These are phyloP conservation scores for Bubo bubo DNA, from an alignment of 2,113 vertebrate genomes.

Conservation along the genomic window DNA sequence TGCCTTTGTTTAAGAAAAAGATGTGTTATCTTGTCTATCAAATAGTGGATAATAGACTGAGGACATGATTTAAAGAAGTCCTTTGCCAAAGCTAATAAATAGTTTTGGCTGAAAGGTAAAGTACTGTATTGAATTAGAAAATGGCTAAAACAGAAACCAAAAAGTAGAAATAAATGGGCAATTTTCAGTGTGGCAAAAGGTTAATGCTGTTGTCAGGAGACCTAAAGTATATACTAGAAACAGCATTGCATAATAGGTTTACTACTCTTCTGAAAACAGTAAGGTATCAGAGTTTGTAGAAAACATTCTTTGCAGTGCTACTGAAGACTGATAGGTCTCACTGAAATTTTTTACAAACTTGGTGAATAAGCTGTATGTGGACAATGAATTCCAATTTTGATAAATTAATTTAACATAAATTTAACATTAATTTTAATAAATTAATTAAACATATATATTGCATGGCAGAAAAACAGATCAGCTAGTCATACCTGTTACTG, in stretches of 20 bases:
- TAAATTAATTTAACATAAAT: not conserved
- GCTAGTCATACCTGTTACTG: not conserved
- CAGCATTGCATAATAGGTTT: not conserved
- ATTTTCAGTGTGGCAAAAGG: not conserved
- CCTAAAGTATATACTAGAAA: not conserved
- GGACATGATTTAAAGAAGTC: not conserved
- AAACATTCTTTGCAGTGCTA: not conserved
- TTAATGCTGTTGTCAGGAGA: not conserved
- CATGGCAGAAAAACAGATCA: not conserved
- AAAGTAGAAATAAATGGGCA: not conserved
- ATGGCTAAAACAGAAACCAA: not conserved
- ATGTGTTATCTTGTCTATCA: not conserved
- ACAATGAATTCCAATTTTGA: not conserved
- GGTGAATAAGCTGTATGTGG: not conserved
- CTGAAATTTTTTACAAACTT: not conserved
- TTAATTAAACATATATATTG: not conserved
- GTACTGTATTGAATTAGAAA: not conserved
- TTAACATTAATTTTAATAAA: not conserved
- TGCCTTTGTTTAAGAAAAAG: not conserved
- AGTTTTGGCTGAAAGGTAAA: not conserved
- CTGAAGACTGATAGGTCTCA: not conserved
- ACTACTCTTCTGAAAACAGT: not conserved
- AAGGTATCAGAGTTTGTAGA: not conserved
- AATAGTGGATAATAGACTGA: not conserved
- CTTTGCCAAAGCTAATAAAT: not conserved